Evolutionary conservation across 92 coral and sea anemone genomes (phyloP), one percentile per base, ranked within the genome.

Genomic region (Palythoa heliodiscus): DNA sequence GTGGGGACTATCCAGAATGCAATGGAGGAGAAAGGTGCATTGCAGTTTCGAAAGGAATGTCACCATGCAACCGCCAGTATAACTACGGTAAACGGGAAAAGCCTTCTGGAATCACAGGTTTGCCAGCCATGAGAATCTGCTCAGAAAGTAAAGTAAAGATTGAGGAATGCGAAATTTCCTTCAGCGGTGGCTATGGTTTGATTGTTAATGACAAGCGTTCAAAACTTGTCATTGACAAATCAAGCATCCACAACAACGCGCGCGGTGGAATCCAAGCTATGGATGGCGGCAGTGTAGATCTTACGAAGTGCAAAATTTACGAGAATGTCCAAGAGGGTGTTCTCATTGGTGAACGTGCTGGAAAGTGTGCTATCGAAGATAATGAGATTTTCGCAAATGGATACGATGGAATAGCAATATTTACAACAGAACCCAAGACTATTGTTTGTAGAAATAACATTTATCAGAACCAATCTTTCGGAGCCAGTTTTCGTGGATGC

Each of bases 1-100:
- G 97, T 87, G 91, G 88, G 39, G 95, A 93, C 64, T 93, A 64
- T 71, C 97, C 97, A 58, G 95, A 93, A 3, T 93, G 97, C 76
- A 89, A 87, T 39, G 97, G 97, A 4, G 97, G 95, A 15, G 74
- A 90, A n/a, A 92, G 91, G 48, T 93, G 97, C 68, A 74, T 89
- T 54, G 93, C 93, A 7, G 67, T 76, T 40, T 52, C 79, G 25
- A 57, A 50, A 24, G 91, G 90, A 22, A 48, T 58, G 20, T 68
- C 85, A 17, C 91, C 75, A 29, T 93, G 97, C 55, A 74, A 81
- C 67, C 91, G 97, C 43, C 76, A 67, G 29, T 92, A 92, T 16
- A 82, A 66, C 10, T 89, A 54, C 87, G 97, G 97, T 11, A 61
- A 82, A 5, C 11, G 55, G 12, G 1, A 1, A 7, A 83, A 71